Percentiles rank a stretch among this genome's conserved stretches.
Conservation (phyloP, 2,113 vertebrate species). For the Variabilichromis moorii region DNA sequence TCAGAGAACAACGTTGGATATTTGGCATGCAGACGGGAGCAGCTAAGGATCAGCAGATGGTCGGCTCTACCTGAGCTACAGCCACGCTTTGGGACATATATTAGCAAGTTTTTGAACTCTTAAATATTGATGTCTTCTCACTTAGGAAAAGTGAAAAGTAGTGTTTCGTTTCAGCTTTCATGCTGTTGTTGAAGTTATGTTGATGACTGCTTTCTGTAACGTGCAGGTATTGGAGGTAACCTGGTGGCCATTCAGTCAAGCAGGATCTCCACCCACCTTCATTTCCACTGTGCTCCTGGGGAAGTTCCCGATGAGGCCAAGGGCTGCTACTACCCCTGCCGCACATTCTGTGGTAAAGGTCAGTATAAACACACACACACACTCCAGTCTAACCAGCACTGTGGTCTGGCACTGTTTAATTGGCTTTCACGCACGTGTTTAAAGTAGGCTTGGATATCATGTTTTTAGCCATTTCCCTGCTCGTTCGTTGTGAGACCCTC, state of each 20-base stretch:
- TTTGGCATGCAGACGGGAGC: neutral
- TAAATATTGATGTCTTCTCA: neutral
- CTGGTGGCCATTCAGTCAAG: constrained; percentile 97
- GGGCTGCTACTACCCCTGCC: constrained; percentile 86
- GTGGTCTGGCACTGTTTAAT: neutral
- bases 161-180: neutral
- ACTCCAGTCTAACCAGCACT: neutral
- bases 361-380: neutral
- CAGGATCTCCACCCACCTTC: constrained; percentile 94
- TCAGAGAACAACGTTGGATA: neutral
- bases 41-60: neutral
- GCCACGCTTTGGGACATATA: neutral
- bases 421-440: neutral
- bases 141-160: neutral
- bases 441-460: neutral
- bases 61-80: neutral
- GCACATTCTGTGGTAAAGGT: constrained; percentile 91
- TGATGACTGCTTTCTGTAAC: neutral
- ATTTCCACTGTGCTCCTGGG: constrained; percentile 86
- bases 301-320: constrained; percentile 87
- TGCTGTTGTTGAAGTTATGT: neutral
- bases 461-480: neutral
- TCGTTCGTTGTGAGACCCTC: neutral
- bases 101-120: neutral
- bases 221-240: constrained; percentile 92